These are phyloP conservation scores for Chaetophractus vellerosus DNA, from an alignment of 2,797 vertebrate genomes.

Conservation along the genomic window DNA sequence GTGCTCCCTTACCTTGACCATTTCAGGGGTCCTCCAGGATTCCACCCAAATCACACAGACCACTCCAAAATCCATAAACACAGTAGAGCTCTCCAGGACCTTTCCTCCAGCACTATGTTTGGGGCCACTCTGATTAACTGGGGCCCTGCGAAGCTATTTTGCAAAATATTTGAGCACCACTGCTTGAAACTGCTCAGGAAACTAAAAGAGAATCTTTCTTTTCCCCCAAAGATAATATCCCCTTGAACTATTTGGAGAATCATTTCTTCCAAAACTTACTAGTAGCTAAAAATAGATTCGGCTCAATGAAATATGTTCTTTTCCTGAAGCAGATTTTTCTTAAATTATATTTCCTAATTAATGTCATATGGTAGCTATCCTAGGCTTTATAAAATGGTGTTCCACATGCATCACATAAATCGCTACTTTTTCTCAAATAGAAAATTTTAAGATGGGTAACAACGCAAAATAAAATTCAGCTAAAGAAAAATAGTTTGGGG, in stretches of 20 bases:
- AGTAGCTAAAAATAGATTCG: neutral
- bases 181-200: neutral
- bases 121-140: neutral
- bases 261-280: neutral
- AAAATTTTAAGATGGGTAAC: neutral
- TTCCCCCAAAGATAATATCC: neutral
- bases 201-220: neutral
- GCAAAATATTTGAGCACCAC: neutral
- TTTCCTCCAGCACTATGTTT: neutral
- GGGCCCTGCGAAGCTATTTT: neutral
- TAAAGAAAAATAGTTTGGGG: neutral
- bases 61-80: neutral
- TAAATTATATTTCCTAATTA: neutral
- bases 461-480: constrained; percentile 34
- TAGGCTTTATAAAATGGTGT: neutral
- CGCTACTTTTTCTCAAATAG: neutral
- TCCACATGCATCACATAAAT: neutral
- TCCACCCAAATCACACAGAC: neutral
- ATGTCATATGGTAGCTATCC: neutral
- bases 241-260: neutral
- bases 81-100: neutral
- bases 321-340: neutral
- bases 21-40: neutral
- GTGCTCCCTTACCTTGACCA: neutral
- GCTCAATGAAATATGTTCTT: neutral